A percentile compares a stretch with the other conserved stretches of the same genome.
Conservation (phyloP, 2,113 vertebrate species). For the Glaucomys volans region DNA sequence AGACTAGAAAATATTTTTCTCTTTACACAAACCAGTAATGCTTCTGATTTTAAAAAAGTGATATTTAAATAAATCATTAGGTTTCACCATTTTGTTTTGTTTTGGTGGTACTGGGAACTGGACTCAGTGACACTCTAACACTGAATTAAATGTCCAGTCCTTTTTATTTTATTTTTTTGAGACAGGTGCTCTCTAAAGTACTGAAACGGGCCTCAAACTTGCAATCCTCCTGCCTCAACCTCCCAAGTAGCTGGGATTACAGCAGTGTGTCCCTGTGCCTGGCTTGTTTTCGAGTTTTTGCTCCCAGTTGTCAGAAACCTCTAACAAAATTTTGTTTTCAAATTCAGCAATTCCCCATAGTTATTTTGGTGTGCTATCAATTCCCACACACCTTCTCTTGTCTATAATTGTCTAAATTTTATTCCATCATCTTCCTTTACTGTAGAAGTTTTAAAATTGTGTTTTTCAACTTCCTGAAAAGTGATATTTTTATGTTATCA, state of each 20-base stretch:
- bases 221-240: too few relatives aligned
- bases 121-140: too few relatives aligned
- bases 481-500: not conserved
- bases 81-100: not conserved
- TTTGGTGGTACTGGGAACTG: too few relatives aligned
- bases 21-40: not conserved
- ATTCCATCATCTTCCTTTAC: not conserved
- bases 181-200: too few relatives aligned
- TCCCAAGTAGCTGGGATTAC: too few relatives aligned
- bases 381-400: not conserved
- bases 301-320: not conserved
- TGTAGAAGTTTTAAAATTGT: not conserved
- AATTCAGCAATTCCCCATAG: not conserved
- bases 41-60: not conserved
- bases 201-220: too few relatives aligned
- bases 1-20: not conserved
- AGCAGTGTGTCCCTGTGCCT: too few relatives aligned
- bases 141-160: too few relatives aligned
- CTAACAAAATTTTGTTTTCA: slow-evolving; percentile 1
- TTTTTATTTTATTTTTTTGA: too few relatives aligned
- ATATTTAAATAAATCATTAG: not conserved
- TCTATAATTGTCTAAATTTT: not conserved
- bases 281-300: not conserved
- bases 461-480: slow-evolving; percentile 11
- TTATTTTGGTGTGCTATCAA: not conserved